Evolutionary conservation across 2,888 invertebrate species (phyloP), one percentile per base, ranked within the genome.

Genomic region (Oegoconia quadripuncta): DNA sequence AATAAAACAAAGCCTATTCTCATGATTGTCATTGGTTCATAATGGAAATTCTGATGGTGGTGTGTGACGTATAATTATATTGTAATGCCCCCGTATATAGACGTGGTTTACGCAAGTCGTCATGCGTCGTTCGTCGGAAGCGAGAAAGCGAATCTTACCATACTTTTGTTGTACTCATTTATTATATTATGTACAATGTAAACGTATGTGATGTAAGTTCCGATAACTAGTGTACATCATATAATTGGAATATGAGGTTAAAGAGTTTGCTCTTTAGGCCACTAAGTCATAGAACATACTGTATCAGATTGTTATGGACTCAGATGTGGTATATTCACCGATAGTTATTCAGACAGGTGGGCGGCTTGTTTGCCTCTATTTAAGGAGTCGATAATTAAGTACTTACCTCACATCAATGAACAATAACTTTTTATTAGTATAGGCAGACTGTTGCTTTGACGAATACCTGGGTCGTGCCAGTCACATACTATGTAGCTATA

Each of bases 91-190:
- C 27, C 18, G 37, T 40, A 32, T 37, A 8, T 31, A 25, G 57
- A 58, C 59, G 52, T 45, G 46, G 42, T 61, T 67, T 64, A 60
- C 63, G 65, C 57, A 64, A 66, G 46, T 39, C 43, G 54, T 56
- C 53, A 64, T 63, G 68, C 61, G 57, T 65, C 57, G 61, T 43
- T 57, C 53, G 51, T 49, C 55, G 55, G 55, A 52, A 57, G 50
- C 55, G 59, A 63, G 69, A 71, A 71, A 71, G 70, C 63, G 63
- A 64, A 61, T 61, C 62, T 55, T 41, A 5, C 27, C 15, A 17
- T 16, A 36, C 34, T 29, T 33, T 20, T 34, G 15, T 39, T 43
- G 39, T 39, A 41, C 51, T 45, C 41, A 50, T 58, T 52, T 52
- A 48, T 22, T 41, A 39, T 39, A 32, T 27, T 49, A 27, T 41